Evolutionary conservation across 1,140 invertebrate species (phyloP), one percentile per base, ranked within the genome.

Genomic region (Dendrolimus punctatus): DNA sequence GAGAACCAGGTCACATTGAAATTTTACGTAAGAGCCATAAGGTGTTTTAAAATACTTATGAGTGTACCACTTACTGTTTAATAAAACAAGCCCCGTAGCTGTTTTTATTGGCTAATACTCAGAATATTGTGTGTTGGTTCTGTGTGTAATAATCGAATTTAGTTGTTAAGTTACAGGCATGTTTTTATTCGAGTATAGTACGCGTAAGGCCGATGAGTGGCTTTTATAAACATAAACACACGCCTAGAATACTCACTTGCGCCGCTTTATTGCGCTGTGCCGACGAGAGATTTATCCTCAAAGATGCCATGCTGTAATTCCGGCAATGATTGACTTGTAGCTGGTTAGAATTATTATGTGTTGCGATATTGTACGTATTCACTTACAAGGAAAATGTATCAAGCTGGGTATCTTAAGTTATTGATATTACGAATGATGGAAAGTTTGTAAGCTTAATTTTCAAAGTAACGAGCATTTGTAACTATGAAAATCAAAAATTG

Each of bases 271-370:
- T 52, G 55, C 36, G 50, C 36, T 51, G 51, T 7, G 43, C 37
- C 58, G 73, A 59, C 65, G 77, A 81, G 54, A 79, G 73, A 76
- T 79, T 77, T 77, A 76, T 78, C 61, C 61, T 42, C 52, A 62
- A 60, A 62, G 53, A 55, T 54, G 43, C 49, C 49, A 36, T 48
- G 49, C 53, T 39, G 43, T 57, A 57, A 59, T 50, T 51, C 51
- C 54, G 46, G 51, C 52, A 57, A 45, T 45, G 57, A 66, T 65
- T 60, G 64, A 68, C 54, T 64, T 60, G 69, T 63, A 57, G 52
- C 40, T 60, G 53, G 51, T 49, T 55, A 47, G 52, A 55, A 54
- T 23, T 23, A 23, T 23, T 23, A 23, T 23, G 23, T 23, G 23
- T 23, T 23, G 23, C 23, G 23, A 23, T 23, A n/a, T 9, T 45